A percentile compares a stretch with the other conserved stretches of the same genome.
Conservation (phyloP, 2,113 vertebrate species). For the Glaucomys volans region DNA sequence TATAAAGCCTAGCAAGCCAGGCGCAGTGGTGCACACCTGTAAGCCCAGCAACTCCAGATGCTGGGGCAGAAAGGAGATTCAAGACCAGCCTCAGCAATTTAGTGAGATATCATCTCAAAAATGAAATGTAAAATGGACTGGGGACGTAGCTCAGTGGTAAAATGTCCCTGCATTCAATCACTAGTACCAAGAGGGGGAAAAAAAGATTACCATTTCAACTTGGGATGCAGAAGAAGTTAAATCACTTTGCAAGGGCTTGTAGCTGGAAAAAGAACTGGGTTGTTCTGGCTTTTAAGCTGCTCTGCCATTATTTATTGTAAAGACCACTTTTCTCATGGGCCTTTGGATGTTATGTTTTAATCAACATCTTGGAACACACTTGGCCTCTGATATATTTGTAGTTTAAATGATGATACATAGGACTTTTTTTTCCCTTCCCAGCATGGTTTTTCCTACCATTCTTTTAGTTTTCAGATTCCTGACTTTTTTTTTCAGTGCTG, state of each 20-base stretch:
- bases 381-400: constrained; percentile 8
- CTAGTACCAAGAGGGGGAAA: no score
- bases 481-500: neutral
- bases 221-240: neutral
- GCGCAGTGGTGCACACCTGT: no score
- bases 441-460: neutral
- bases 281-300: neutral
- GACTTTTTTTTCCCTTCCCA: neutral
- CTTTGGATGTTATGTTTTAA: constrained; percentile 11
- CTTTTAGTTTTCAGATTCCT: constrained; percentile 47
- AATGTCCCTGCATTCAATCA: no score
- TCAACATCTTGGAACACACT: constrained; percentile 31
- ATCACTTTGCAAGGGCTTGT: neutral
- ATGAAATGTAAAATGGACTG: no score
- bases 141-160: no score
- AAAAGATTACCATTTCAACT: neutral
- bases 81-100: no score
- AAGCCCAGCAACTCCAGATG: no score
- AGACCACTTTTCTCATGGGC: constrained; percentile 1
- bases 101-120: no score
- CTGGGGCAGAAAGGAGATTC: no score
- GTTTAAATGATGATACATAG: neutral
- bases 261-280: neutral
- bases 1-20: no score
- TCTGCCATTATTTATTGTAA: constrained; percentile 32